Evolutionary conservation across 2,113 vertebrate species (phyloP), one percentile per base, ranked within the genome.

Genomic region (Pipa parva): DNA sequence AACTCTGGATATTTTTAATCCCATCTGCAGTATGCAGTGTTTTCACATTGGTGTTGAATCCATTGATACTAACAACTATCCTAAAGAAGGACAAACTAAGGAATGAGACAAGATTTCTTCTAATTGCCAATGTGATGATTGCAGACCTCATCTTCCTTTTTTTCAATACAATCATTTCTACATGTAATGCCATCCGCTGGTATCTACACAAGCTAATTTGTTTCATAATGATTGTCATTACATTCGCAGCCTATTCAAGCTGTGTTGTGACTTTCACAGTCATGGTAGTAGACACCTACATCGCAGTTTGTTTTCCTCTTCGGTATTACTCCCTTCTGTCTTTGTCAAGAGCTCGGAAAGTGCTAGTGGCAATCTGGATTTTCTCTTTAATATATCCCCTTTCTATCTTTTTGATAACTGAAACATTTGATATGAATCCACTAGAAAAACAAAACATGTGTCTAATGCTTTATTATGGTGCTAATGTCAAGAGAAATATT

Each of bases 251-350:
- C 39, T 87, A 86, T 75, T 79, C 74, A 57, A 84, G 80, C 22
- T 85, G 86, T 63, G 70, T 89, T 63, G 71, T 91, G 63, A 88
- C 89, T 1, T 69, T 92, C 78, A 90, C 88, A 0, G 56, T 85
- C 36, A 89, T 85, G 76, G 85, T 91, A 59, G 74, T 77, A 0
- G 88, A 92, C 79, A 91, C 89, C 26, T 91, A 86, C 21, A 67
- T 85, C 20, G 89, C 90, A 0, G 83, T 92, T 3, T 80, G 82
- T 39, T 88, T 84, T 78, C 90, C 90, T 0, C 79, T 91, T 13
- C 81, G 20, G 26, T 91, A 90, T 73, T 76, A 74, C 7, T 73
- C 83, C 28, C n/a, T 86, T 3, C 68, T 89, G 17, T 78, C 84
- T 1, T 74, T 77, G 1, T 70, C 76, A 25, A 74, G 80, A 9